phyloP scores from a whole-genome alignment of 2,113 vertebrate species.

The Danionella cerebrum region DNA sequence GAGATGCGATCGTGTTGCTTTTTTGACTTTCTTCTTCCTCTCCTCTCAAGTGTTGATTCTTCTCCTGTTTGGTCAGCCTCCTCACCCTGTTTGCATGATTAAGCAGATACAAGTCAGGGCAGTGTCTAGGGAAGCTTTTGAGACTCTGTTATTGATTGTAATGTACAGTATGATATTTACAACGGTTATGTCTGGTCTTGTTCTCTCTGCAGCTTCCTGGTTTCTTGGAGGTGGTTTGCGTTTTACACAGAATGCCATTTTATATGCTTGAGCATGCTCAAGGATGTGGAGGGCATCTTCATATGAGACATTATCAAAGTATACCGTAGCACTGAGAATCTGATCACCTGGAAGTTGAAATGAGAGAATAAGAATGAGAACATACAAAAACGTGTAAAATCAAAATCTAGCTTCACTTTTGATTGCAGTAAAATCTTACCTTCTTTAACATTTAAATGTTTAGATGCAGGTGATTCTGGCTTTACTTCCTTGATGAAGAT shows the following conservation, averaged over 20 bases:
- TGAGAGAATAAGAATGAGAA: conserved; percentile 40
- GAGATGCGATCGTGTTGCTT: conserved; percentile 65
- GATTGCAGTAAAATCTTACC: conserved; percentile 56
- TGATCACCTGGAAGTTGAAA: conserved; percentile 75
- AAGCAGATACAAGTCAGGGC: conserved; percentile 8
- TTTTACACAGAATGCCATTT: conserved; percentile 81
- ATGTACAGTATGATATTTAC: conserved; percentile 46
- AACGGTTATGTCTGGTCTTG: conserved; percentile 47
- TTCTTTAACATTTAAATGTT: conserved; percentile 78
- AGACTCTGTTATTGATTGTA: not conserved
- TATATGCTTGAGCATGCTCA: conserved; percentile 86
- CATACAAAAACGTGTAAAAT: not conserved
- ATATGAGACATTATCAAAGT: conserved; percentile 87
- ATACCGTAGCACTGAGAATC: conserved; percentile 87
- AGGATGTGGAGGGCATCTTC: conserved; percentile 94
- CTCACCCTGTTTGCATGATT: conserved; percentile 54
- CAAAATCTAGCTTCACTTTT: not conserved
- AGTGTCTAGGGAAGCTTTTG: not conserved
- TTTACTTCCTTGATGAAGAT: conserved; percentile 85
- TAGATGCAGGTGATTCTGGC: conserved; percentile 82
- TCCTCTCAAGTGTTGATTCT: conserved; percentile 44
- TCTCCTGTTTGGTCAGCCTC: conserved; percentile 56
- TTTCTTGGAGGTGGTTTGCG: conserved; percentile 65
- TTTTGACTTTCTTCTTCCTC: conserved; percentile 57
- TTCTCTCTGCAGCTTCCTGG: conserved; percentile 45